Evolutionary conservation across 64 coral and sea anemone species (phyloP).

Genomic region (Stichodactyla mertensii): DNA sequence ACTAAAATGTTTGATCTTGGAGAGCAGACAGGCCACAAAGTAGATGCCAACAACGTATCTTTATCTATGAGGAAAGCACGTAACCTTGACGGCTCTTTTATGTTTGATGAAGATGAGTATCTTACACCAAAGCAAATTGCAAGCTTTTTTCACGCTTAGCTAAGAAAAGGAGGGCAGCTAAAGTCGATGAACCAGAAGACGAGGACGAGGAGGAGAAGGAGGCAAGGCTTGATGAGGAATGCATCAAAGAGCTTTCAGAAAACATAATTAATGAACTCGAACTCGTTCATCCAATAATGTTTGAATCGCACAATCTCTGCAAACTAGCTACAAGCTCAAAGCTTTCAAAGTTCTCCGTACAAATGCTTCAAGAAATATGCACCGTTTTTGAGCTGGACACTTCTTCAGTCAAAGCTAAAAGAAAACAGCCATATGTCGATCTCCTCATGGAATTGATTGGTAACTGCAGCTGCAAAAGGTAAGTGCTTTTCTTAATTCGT

Average conservation of each 20-base stretch:
- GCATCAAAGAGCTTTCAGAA: conserved; percentile 11
- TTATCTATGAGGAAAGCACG: too few species aligned
- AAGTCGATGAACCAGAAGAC: neutral
- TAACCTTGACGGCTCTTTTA: too few species aligned
- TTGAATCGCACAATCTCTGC: conserved; percentile 22
- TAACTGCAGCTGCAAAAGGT: conserved; percentile 7
- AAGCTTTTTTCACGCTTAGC: too few species aligned
- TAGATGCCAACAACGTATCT: too few species aligned
- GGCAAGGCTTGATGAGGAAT: conserved; percentile 11
- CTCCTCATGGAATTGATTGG: neutral
- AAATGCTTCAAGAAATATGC: conserved; percentile 28
- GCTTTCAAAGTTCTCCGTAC: conserved; percentile 26
- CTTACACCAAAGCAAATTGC: too few species aligned
- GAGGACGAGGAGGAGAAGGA: conserved; percentile 4
- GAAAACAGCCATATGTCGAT: conserved; percentile 20
- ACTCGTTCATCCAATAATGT: conserved; percentile 30
- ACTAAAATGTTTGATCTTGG: too few species aligned
- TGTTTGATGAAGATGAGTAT: too few species aligned
- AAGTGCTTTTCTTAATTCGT: neutral
- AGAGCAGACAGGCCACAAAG: too few species aligned
- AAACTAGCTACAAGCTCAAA: conserved; percentile 13
- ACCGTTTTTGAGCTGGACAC: conserved; percentile 28
- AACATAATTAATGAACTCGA: conserved; percentile 22
- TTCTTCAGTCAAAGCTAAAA: neutral
- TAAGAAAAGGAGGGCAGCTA: too few species aligned